Percentiles rank a stretch among this genome's conserved stretches.
phyloP scores from a whole-genome alignment of 2,113 vertebrate genomes.

The Cromileptes altivelis region DNA sequence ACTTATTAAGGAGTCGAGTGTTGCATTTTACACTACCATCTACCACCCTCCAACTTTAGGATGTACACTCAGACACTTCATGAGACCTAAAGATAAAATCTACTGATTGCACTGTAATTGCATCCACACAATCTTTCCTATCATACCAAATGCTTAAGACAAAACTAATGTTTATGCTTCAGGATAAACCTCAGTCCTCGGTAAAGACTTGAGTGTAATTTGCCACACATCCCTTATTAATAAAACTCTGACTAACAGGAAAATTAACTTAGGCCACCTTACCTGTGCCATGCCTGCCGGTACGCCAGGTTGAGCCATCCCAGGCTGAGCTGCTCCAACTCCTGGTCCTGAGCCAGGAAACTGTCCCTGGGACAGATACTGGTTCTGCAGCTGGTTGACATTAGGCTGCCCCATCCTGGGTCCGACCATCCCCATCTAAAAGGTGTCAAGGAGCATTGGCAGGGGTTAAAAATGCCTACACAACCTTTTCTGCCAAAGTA shows the following conservation, averaged over 20 bases:
- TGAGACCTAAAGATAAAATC: background rate
- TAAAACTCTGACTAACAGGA: background rate
- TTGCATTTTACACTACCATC: background rate
- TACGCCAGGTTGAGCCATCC: slow-evolving; percentile 85
- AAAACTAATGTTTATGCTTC: background rate
- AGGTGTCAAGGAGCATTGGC: background rate
- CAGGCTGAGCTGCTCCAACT: slow-evolving; percentile 83
- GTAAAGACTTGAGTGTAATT: background rate
- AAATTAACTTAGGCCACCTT: slow-evolving; percentile 2
- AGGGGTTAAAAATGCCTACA: background rate
- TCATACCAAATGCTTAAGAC: background rate
- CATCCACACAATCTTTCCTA: background rate
- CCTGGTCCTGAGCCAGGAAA: slow-evolving; percentile 89
- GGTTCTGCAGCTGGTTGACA: slow-evolving; percentile 91
- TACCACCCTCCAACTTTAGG: background rate
- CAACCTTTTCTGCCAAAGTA: background rate
- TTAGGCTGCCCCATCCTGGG: slow-evolving; percentile 91
- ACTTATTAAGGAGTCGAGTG: too few species aligned
- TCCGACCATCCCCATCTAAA: slow-evolving; percentile 90
- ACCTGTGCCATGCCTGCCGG: slow-evolving; percentile 81
- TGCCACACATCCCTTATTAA: background rate
- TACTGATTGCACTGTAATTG: background rate
- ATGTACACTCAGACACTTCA: too few species aligned
- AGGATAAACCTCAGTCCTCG: background rate
- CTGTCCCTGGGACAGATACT: slow-evolving; percentile 90